Base-by-base conservation (phyloP, 2,888 invertebrate species). In the Chouioia cunea region DNA sequence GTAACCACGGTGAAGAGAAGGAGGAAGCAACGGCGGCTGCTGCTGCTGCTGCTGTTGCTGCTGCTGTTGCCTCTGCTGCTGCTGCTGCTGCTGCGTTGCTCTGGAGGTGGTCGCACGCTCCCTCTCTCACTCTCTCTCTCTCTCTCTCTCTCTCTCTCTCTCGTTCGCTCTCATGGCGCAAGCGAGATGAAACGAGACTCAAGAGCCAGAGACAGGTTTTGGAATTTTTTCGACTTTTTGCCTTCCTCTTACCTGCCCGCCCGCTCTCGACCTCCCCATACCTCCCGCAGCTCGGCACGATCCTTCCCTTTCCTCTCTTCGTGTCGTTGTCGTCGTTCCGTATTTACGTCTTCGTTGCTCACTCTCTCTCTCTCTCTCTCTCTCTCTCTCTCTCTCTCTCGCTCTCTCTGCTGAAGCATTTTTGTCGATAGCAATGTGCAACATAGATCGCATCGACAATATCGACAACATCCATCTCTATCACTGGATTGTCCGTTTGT, bases 141-240 rank as follows among this genome's bases (percentile, higher is more conserved):
- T 53, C n/a, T 36, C n/a, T 36, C 23, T 12, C 46, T 6, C 14
- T 16, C 15, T 22, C 0, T 43, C 46, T 15, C 22, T 12, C 44
- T 50, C 18, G 52, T 20, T 36, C 23, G n/a, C 46, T 6, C 8
- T 36, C 47, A 20, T 23, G 15, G 44, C 23, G 67, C 22, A 46
- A 23, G 52, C 58, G 20, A 56, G 56, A 52, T 52, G 23, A 62
- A 54, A 65, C 15, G 50, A 63, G 57, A 43, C 57, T 16, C 16
- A 44, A n/a, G 27, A 54, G 53, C 67, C 67, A 63, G 71, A 74
- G 80, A 81, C 80, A 80, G 80, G 81, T 81, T 81, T 78, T 78
- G 75, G 75, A 77, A 62, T 69, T 69, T 77, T 81, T 80, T 78
- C 75, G 44, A 70, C 77, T 79, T 79, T 80, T 79, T 80, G 77